A percentile compares a stretch with the other conserved stretches of the same genome.
Evolutionary conservation across 2,113 vertebrate species (phyloP).

Genomic region (Phylloscopus trochilus): DNA sequence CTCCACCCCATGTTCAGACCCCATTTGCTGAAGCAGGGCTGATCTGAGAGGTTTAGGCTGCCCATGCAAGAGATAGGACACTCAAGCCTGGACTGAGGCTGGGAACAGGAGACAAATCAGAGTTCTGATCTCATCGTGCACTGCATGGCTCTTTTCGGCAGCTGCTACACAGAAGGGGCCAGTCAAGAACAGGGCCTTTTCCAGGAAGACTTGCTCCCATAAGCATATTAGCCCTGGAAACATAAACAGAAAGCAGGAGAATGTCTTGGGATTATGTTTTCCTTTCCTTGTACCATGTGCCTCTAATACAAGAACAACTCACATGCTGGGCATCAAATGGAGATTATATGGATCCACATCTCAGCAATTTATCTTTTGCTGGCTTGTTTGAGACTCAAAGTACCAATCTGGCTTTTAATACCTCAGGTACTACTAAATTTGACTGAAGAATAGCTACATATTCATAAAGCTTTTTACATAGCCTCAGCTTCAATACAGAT

Average conservation of each 20-base stretch:
- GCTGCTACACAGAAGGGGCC: neutral
- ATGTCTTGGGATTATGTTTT: neutral
- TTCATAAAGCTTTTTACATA: neutral
- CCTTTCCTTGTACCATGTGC: neutral
- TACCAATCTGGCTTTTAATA: constrained; percentile 15
- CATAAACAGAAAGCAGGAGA: neutral
- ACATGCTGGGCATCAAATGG: neutral
- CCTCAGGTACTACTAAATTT: neutral
- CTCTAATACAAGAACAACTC: neutral
- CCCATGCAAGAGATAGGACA: neutral
- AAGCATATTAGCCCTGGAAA: neutral
- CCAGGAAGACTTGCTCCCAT: neutral
- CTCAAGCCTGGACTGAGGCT: neutral
- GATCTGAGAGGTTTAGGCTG: neutral
- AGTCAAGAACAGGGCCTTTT: neutral
- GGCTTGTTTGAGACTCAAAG: neutral
- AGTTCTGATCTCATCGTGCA: neutral
- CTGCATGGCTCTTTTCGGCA: neutral
- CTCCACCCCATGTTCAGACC: neutral
- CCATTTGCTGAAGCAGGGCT: neutral
- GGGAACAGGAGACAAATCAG: neutral
- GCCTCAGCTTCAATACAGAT: neutral
- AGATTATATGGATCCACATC: constrained; percentile 1
- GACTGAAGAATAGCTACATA: neutral
- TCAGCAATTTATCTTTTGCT: constrained; percentile 17